Evolutionary conservation across 2,113 vertebrate species (phyloP).

Genomic region (Aramus guarauna): DNA sequence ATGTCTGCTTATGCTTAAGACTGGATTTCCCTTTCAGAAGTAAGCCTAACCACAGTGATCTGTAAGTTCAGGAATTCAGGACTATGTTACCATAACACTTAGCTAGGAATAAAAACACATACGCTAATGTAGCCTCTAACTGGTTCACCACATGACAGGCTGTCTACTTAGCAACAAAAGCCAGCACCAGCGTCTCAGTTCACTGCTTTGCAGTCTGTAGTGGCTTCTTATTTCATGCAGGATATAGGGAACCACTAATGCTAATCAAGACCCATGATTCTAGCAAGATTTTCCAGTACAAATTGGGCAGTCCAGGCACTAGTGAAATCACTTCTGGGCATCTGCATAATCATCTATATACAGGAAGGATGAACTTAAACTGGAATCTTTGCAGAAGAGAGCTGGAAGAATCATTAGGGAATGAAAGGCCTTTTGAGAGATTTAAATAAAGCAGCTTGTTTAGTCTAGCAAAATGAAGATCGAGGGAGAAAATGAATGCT

Average conservation of each 20-base stretch:
- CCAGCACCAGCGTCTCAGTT: neutral
- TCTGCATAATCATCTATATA: neutral
- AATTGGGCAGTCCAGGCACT: neutral
- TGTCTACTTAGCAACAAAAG: neutral
- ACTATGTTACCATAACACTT: neutral
- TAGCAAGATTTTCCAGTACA: neutral
- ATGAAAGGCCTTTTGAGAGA: neutral
- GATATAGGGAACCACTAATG: neutral
- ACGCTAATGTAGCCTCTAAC: neutral
- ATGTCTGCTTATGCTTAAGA: neutral
- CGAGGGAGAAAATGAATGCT: neutral
- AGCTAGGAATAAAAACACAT: neutral
- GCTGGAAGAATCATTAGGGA: neutral
- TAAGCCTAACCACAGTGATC: neutral
- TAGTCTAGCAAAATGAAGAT: constrained; percentile 24
- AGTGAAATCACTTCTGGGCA: neutral
- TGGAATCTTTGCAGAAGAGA: neutral
- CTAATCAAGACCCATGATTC: neutral
- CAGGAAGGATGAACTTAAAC: neutral
- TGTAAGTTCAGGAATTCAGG: neutral
- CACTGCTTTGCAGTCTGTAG: neutral
- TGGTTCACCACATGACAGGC: neutral
- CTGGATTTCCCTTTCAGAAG: neutral
- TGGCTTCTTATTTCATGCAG: neutral
- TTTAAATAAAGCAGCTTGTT: constrained; percentile 28